Evolutionary conservation across 2,888 invertebrate species (phyloP).

Genomic region (Cephalotes varians): DNA sequence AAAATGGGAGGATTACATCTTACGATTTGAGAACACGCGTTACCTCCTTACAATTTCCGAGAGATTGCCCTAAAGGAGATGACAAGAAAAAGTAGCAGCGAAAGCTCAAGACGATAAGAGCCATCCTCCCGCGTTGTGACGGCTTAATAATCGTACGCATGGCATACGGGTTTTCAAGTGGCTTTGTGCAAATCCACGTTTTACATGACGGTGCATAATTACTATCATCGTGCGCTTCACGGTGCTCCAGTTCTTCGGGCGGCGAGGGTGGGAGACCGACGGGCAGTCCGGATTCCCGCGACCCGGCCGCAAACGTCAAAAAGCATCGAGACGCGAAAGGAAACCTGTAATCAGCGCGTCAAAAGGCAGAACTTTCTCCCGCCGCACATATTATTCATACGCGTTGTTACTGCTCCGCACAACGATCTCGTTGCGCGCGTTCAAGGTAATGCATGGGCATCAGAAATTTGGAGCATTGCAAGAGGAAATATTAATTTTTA

Average conservation of each 20-base stretch:
- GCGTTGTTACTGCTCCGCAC: conserved; percentile 49
- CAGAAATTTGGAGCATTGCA: conserved; percentile 17
- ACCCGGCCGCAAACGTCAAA: conserved; percentile 70
- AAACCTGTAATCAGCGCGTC: conserved; percentile 81
- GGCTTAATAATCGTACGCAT: conserved; percentile 77
- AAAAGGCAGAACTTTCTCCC: conserved; percentile 79
- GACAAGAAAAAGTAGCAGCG: conserved; percentile 45
- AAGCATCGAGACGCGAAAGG: conserved; percentile 69
- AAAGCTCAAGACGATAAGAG: conserved; percentile 61
- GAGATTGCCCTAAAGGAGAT: conserved; percentile 32
- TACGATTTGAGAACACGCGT: conserved; percentile 13
- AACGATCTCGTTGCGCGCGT: conserved; percentile 8
- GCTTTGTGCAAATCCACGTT: conserved; percentile 77
- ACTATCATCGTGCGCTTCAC: conserved; percentile 80
- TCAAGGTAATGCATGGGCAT: not conserved
- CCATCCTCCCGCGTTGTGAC: conserved; percentile 71
- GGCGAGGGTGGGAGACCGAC: conserved; percentile 63
- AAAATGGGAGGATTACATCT: conserved; percentile 20
- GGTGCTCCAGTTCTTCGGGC: conserved; percentile 79
- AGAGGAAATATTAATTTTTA: conserved; percentile 17
- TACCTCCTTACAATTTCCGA: conserved; percentile 24
- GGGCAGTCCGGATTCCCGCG: conserved; percentile 67
- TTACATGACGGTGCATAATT: conserved; percentile 79
- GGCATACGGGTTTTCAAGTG: conserved; percentile 55
- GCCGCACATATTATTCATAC: conserved; percentile 43